Percentiles rank a stretch among this genome's conserved stretches.
Conservation (phyloP, 2,113 vertebrate genomes). For the Ophthalmolycus amberensis region DNA sequence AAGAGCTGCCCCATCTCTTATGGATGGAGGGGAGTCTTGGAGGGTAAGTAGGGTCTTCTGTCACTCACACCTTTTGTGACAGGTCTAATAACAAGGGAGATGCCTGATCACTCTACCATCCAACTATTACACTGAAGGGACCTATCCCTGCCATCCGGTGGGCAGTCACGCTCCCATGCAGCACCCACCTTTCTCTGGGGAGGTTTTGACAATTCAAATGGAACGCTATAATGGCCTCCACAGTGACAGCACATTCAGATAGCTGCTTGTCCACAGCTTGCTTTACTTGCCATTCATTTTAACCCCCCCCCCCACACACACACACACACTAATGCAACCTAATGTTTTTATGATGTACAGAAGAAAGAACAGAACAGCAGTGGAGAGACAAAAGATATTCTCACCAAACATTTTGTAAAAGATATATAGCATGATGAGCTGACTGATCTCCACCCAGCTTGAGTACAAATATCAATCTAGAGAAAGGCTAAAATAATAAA, state of each 20-base stretch:
- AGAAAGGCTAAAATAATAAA: conserved; percentile 32
- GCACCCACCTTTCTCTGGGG: conserved; percentile 59
- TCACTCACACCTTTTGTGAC: conserved; percentile 71
- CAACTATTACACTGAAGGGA: conserved; percentile 66
- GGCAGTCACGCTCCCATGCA: conserved; percentile 70
- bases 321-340: conserved; percentile 6
- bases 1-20: conserved; percentile 46
- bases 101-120: conserved; percentile 72
- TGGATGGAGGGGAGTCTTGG: conserved; percentile 62
- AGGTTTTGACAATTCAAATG: conserved; percentile 65
- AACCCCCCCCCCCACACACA: neutral
- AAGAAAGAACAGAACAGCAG: conserved; percentile 7
- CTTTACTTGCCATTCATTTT: conserved; percentile 47
- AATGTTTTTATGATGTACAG: conserved; percentile 21
- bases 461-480: conserved; percentile 3
- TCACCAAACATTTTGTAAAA: conserved; percentile 7
- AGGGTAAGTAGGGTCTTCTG: conserved; percentile 74
- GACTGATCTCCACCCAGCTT: neutral
- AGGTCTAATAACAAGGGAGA: conserved; percentile 75
- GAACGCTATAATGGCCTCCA: conserved; percentile 70
- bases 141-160: conserved; percentile 48
- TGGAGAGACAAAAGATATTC: conserved; percentile 3
- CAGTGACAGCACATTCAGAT: conserved; percentile 58
- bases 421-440: conserved; percentile 18
- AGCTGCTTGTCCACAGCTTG: conserved; percentile 58